A percentile compares a stretch with the other conserved stretches of the same genome.
phyloP scores from a whole-genome alignment of 2,113 vertebrate species.

The Piprites chloris region DNA sequence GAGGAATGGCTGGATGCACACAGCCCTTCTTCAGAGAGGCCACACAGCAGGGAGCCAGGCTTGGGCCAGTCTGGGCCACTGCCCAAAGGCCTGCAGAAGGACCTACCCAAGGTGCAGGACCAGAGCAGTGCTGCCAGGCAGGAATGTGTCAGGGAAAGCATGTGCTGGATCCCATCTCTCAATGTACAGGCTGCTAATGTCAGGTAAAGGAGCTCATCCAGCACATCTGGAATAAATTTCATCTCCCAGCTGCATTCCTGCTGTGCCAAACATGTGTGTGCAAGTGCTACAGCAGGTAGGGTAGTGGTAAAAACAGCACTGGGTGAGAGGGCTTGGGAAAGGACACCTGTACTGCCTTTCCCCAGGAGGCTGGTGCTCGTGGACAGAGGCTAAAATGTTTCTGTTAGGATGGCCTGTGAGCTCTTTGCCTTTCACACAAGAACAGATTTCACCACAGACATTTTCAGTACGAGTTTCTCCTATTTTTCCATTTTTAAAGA shows the following conservation, averaged over 20 bases:
- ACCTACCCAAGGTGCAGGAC: not conserved
- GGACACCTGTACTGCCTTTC: not conserved
- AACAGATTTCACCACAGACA: not conserved
- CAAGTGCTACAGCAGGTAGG: not conserved
- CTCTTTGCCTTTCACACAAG: not conserved
- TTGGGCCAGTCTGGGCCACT: not conserved
- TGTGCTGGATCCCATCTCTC: fast-evolving
- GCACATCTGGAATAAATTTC: not conserved
- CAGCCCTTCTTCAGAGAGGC: not conserved
- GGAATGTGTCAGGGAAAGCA: not conserved
- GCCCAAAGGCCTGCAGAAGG: not conserved
- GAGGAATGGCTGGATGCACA: not conserved
- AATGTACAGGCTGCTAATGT: not conserved
- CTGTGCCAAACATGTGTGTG: not conserved
- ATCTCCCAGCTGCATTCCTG: not conserved
- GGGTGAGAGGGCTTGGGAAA: not conserved
- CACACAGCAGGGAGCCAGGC: not conserved
- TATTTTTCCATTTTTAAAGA: not conserved
- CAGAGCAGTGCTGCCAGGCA: not conserved
- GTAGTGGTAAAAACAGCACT: fast-evolving
- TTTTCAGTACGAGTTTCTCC: not conserved
- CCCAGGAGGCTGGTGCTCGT: not conserved
- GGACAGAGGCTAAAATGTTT: not conserved
- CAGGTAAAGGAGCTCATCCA: not conserved
- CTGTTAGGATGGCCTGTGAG: not conserved